These are phyloP conservation scores for Neria commutata DNA, from an alignment of 2,888 invertebrate species.

Conservation along the genomic window DNA sequence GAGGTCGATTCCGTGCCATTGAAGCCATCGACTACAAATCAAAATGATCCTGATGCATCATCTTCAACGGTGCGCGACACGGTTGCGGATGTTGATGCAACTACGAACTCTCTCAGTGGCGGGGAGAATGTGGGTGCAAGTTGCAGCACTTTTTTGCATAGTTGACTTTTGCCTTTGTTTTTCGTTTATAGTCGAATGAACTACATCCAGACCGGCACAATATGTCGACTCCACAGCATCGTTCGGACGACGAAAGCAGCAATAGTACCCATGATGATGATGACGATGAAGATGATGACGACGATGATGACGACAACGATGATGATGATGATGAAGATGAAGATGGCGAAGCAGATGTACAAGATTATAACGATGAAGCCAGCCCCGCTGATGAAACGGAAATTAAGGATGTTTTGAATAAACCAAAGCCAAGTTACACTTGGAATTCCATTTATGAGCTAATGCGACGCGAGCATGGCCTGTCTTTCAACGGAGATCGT, in stretches of 20 bases:
- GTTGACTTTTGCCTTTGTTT: too few species aligned
- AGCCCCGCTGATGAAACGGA: slow-evolving; percentile 16
- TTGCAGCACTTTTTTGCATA: too few species aligned
- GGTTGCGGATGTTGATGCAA: too few species aligned
- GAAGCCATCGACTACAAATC: too few species aligned
- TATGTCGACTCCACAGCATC: background rate
- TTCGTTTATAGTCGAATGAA: too few species aligned
- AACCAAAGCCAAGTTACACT: slow-evolving; percentile 50
- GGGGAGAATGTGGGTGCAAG: too few species aligned
- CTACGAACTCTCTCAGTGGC: too few species aligned
- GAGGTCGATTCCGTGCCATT: too few species aligned
- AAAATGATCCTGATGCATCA: too few species aligned
- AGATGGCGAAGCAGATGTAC: background rate
- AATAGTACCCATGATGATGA: slow-evolving; percentile 14
- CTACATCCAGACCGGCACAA: background rate
- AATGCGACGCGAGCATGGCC: slow-evolving; percentile 53
- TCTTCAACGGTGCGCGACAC: too few species aligned
- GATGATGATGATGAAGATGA: slow-evolving; percentile 23
- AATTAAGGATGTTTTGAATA: slow-evolving; percentile 42
- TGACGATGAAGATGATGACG: slow-evolving; percentile 13
- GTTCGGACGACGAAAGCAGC: slow-evolving; percentile 6
- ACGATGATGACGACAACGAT: slow-evolving; percentile 23
- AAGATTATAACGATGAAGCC: slow-evolving; percentile 23
- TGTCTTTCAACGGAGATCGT: slow-evolving; percentile 29
- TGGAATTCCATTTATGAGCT: slow-evolving; percentile 48